Percentiles rank a stretch among this genome's conserved stretches.
These are phyloP conservation scores for Acrocephalus scirpaceus DNA, from an alignment of 2,797 vertebrate genomes.

Conservation along the genomic window DNA sequence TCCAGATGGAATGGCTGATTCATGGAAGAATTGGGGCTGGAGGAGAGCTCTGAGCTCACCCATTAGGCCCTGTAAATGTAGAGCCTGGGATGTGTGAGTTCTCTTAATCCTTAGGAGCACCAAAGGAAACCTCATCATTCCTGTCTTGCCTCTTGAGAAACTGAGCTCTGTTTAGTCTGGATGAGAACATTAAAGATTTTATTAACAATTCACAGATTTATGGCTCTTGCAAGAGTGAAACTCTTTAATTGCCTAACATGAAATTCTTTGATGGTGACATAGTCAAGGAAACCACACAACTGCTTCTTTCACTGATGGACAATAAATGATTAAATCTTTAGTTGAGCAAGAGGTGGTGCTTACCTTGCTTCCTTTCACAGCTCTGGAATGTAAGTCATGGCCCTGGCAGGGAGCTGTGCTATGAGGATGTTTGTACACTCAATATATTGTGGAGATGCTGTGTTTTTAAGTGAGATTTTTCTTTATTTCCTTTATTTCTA, in stretches of 20 bases:
- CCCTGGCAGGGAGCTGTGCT: neutral
- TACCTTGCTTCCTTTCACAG: neutral
- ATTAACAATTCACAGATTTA: conserved; percentile 51
- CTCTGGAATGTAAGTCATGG: neutral
- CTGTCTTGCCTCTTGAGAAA: conserved; percentile 5
- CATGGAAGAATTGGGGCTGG: neutral
- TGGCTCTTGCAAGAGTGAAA: conserved; percentile 24
- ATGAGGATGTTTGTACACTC: neutral
- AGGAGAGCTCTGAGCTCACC: neutral
- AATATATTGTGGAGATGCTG: neutral
- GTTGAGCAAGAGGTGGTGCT: neutral
- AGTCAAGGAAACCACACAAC: neutral
- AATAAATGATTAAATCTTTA: conserved; percentile 4
- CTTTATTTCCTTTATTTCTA: neutral
- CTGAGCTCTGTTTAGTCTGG: conserved; percentile 48
- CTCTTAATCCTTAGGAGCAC: neutral
- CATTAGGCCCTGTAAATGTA: neutral
- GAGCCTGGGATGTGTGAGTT: neutral
- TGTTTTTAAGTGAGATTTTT: neutral
- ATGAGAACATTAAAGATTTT: conserved; percentile 39
- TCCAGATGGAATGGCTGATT: neutral
- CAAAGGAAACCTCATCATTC: neutral
- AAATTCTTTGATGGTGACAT: conserved; percentile 28
- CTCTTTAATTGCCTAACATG: conserved; percentile 16
- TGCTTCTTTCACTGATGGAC: neutral